phyloP scores from a whole-genome alignment of 2,888 invertebrate genomes.

The Phyllotreta striolata region DNA sequence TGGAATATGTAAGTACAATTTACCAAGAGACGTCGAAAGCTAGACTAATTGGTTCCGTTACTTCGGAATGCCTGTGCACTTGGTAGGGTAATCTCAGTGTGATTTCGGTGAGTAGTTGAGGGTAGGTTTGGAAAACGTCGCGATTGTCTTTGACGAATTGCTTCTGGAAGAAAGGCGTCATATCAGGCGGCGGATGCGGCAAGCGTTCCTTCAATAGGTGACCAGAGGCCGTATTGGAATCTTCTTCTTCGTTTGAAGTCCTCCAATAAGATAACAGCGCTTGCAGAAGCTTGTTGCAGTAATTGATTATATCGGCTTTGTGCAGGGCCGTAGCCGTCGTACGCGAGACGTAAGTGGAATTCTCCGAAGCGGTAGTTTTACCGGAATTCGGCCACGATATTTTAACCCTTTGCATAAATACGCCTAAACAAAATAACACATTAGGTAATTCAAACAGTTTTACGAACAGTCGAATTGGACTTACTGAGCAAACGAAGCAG shows the following conservation, averaged over 20 bases:
- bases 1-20: neutral
- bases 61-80: slow-evolving; percentile 79
- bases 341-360: slow-evolving; percentile 70
- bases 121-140: slow-evolving; percentile 94
- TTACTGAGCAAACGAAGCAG: slow-evolving; percentile 86
- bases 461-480: slow-evolving; percentile 53
- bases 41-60: slow-evolving; percentile 60
- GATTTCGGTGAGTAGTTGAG: slow-evolving; percentile 94
- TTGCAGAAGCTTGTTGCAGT: slow-evolving; percentile 76
- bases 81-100: slow-evolving; percentile 93
- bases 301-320: slow-evolving; percentile 75
- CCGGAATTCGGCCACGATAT: slow-evolving; percentile 56
- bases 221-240: slow-evolving; percentile 62
- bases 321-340: slow-evolving; percentile 75
- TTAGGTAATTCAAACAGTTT: neutral
- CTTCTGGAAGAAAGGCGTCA: slow-evolving; percentile 93
- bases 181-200: slow-evolving; percentile 86
- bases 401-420: slow-evolving; percentile 80
- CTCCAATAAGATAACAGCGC: slow-evolving; percentile 79
- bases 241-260: slow-evolving; percentile 61
- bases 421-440: slow-evolving; percentile 62
- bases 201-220: slow-evolving; percentile 83
- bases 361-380: slow-evolving; percentile 55
- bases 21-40: slow-evolving; percentile 72
- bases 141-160: slow-evolving; percentile 92